A percentile compares a stretch with the other conserved stretches of the same genome.
phyloP scores from a whole-genome alignment of 2,888 invertebrate species.

The Troides oblongomaculatus region DNA sequence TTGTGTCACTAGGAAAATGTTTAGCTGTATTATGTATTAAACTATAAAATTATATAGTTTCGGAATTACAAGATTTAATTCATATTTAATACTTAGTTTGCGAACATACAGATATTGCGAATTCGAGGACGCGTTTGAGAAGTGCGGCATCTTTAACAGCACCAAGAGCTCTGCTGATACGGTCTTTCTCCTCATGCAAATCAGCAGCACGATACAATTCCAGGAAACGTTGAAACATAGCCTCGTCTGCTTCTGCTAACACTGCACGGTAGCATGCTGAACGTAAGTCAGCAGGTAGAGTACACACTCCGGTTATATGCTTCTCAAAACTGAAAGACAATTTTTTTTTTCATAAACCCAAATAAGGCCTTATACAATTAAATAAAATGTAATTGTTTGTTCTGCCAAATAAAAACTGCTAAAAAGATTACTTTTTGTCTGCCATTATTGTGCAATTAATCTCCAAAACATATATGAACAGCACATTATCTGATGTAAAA shows the following conservation, averaged over 20 bases:
- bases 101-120: constrained; percentile 88
- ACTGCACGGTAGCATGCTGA: constrained; percentile 93
- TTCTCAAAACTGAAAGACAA: constrained; percentile 75
- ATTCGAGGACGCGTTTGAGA: constrained; percentile 87
- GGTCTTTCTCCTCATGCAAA: constrained; percentile 95
- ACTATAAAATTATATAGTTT: too few species aligned
- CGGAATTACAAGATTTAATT: too few species aligned
- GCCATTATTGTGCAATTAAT: too few species aligned
- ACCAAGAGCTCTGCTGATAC: constrained; percentile 92
- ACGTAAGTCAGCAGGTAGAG: constrained; percentile 91
- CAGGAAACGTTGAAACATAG: constrained; percentile 88
- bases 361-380: neutral
- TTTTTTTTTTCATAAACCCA: neutral
- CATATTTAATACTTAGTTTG: neutral
- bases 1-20: too few species aligned
- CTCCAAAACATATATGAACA: too few species aligned
- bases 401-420: neutral
- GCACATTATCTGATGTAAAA: too few species aligned
- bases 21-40: too few species aligned
- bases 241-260: constrained; percentile 84
- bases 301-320: constrained; percentile 81
- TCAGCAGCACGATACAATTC: constrained; percentile 90
- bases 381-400: neutral
- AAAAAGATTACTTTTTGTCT: too few species aligned
- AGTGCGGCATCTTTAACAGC: constrained; percentile 86